Base-by-base conservation (phyloP, 92 coral and sea anemone species). In the Palythoa grandiflora region DNA sequence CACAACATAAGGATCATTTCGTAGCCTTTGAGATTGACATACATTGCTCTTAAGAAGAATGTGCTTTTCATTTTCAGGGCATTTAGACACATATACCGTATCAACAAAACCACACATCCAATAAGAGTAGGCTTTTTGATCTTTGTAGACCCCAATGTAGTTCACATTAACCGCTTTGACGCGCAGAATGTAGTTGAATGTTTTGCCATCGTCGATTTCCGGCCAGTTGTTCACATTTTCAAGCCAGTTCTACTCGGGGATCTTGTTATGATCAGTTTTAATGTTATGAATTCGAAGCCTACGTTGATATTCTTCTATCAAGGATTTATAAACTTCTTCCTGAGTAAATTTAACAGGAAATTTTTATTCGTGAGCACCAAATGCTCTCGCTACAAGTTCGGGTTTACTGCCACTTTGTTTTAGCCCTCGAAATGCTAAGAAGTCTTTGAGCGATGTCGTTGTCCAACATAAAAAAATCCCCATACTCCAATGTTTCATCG, bases 291-390 rank as follows among this genome's bases (percentile, higher is more conserved):
- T 1, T 20, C 75, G 38, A 40, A 84, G 88, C 79, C 88, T 63
- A 5, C 35, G 37, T 39, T 48, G 17, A 70, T 70, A 70, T 70
- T 47, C 88, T 55, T 15, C 73, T 38, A 68, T 84, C 19, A 68
- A 28, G 21, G 37, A 47, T 16, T 71, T 38, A 37, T 47, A 28
- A 6, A 84, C 70, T 20, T 84, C 63, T 54, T 84, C 77, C 47
- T 84, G 88, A 71, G 39, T 84, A 66, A 84, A 84, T n/a, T 84
- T 84, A 54, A 74, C 53, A 9, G 83, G 89, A 37, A 70, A 36
- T 16, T 55, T 60, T 14, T 54, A 39, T 35, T 85, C 89, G 54
- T 73, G 48, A 15, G 83, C 51, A 12, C 73, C 89, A 85, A 85
- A 85, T 73, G 72, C 74, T 50, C 73, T 59, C 7, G 87, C 87